phyloP scores from a whole-genome alignment of 2,113 vertebrate species.

The Lethenteron reissneri region DNA sequence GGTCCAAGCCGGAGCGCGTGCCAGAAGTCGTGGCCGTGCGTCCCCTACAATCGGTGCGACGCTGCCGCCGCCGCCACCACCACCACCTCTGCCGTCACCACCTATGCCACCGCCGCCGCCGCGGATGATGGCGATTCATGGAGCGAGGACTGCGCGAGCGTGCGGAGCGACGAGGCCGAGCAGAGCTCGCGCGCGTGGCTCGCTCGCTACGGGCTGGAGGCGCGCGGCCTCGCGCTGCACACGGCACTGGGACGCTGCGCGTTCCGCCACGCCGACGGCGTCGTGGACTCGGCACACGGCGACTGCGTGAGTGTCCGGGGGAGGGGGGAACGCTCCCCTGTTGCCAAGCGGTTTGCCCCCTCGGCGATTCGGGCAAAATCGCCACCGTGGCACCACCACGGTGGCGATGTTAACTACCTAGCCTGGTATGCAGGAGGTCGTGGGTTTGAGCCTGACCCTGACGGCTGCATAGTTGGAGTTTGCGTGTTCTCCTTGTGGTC shows the following conservation, averaged over 20 bases:
- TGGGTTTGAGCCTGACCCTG: not conserved
- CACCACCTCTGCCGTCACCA: too few species aligned
- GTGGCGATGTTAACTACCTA: not conserved
- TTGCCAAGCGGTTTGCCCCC: not conserved
- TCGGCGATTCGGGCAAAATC: not conserved
- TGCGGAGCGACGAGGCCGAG: too few species aligned
- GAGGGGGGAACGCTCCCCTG: slow-evolving; percentile 27
- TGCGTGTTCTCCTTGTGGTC: too few species aligned
- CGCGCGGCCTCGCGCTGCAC: slow-evolving; percentile 25
- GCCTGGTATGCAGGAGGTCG: not conserved
- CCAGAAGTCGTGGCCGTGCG: too few species aligned
- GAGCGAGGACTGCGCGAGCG: too few species aligned
- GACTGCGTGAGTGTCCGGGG: slow-evolving; percentile 22
- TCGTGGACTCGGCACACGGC: slow-evolving; percentile 33
- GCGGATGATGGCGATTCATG: too few species aligned
- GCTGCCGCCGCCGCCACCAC: too few species aligned
- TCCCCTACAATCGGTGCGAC: too few species aligned
- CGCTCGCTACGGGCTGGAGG: slow-evolving; percentile 30
- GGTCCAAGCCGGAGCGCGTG: too few species aligned
- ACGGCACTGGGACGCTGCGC: slow-evolving; percentile 29
- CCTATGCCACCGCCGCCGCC: too few species aligned
- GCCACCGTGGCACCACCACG: not conserved
- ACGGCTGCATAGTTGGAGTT: not conserved
- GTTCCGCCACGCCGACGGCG: slow-evolving; percentile 31
- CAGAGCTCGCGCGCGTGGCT: slow-evolving; percentile 32